Evolutionary conservation across 2,113 vertebrate species (phyloP).

Genomic region (Xiphias gladius): DNA sequence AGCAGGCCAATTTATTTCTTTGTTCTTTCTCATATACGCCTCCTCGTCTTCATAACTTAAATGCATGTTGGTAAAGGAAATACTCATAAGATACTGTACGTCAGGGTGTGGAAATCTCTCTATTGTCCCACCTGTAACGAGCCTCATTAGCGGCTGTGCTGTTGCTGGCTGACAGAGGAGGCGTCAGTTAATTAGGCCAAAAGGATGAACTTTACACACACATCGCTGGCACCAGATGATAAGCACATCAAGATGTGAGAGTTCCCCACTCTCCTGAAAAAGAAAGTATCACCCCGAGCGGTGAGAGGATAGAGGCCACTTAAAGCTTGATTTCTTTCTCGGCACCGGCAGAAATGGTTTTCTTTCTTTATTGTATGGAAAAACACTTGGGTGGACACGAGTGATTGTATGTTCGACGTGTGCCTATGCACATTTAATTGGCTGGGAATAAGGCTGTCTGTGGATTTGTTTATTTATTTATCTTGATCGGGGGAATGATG

Average conservation of each 20-base stretch:
- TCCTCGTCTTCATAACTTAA: slow-evolving; percentile 17
- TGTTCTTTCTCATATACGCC: background rate
- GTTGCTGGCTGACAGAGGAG: slow-evolving; percentile 63
- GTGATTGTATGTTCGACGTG: background rate
- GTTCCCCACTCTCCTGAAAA: slow-evolving; percentile 13
- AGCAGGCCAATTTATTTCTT: slow-evolving; percentile 3
- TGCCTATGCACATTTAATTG: slow-evolving; percentile 48
- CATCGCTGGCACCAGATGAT: slow-evolving; percentile 60
- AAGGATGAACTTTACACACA: slow-evolving; percentile 72
- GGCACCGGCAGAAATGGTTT: background rate
- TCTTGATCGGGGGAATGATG: slow-evolving; percentile 20
- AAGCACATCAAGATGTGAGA: slow-evolving; percentile 54
- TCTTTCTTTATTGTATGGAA: background rate
- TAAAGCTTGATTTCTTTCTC: slow-evolving; percentile 27
- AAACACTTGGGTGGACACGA: background rate
- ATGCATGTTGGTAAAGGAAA: slow-evolving; percentile 31
- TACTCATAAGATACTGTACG: slow-evolving; percentile 49
- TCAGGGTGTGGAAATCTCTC: slow-evolving; percentile 45
- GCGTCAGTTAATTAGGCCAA: slow-evolving; percentile 75
- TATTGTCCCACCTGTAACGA: slow-evolving; percentile 60
- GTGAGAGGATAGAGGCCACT: slow-evolving; percentile 40
- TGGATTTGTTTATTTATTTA: slow-evolving; percentile 37
- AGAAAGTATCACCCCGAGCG: slow-evolving; percentile 24
- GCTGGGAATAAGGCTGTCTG: background rate
- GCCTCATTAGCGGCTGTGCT: slow-evolving; percentile 65